A percentile compares a stretch with the other conserved stretches of the same genome.
These are phyloP conservation scores for Drosophila pseudoananassae DNA, from an alignment of 1,140 invertebrate genomes.

Conservation along the genomic window DNA sequence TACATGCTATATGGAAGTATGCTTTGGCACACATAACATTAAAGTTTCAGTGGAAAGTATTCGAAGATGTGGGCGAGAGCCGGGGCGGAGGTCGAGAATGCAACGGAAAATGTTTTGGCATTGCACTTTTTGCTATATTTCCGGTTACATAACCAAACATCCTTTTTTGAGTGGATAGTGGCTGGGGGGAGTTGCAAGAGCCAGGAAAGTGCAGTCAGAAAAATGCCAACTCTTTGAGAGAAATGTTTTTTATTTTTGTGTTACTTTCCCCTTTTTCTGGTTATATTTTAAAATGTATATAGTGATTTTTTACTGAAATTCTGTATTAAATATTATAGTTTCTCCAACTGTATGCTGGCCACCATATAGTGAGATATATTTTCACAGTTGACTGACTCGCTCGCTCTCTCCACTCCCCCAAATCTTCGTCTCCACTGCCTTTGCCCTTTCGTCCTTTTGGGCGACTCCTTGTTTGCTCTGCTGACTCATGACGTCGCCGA, in stretches of 20 bases:
- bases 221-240: neutral
- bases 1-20: conserved; percentile 9
- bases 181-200: neutral
- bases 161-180: conserved; percentile 20
- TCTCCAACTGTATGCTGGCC: conserved; percentile 13
- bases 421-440: conserved; percentile 27
- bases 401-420: neutral
- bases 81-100: conserved; percentile 27
- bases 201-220: conserved; percentile 9
- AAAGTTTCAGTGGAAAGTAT: conserved; percentile 62
- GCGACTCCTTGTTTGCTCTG: conserved; percentile 64
- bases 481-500: conserved; percentile 72
- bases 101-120: conserved; percentile 81
- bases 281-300: too few relatives aligned
- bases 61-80: neutral
- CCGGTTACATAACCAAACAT: conserved; percentile 78
- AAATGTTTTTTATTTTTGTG: neutral
- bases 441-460: conserved; percentile 24
- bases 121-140: conserved; percentile 81
- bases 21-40: conserved; percentile 77
- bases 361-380: conserved; percentile 66
- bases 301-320: too few relatives aligned
- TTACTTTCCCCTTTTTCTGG: too few relatives aligned
- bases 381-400: conserved; percentile 77
- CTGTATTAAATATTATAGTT: neutral